phyloP scores from a whole-genome alignment of 1,140 invertebrate genomes.

The Drosophila sp. region DNA sequence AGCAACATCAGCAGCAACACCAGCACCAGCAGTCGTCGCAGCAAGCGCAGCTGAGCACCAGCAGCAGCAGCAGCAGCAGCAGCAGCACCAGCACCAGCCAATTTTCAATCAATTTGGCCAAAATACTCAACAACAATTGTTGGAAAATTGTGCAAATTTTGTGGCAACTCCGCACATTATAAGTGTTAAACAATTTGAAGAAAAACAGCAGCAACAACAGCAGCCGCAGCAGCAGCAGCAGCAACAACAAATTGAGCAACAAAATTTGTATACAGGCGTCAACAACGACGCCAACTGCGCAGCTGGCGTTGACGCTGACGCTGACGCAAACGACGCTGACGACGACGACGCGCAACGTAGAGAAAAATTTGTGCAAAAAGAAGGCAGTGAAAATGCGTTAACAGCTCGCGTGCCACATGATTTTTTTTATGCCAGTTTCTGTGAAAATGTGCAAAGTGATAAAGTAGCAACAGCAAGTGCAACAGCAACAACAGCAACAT shows the following conservation, averaged over 20 bases:
- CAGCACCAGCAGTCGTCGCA: constrained; percentile 67
- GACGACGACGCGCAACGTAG: constrained; percentile 62
- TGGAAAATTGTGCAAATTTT: constrained; percentile 30
- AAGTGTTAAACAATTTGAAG: not conserved
- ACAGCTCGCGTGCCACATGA: constrained; percentile 28
- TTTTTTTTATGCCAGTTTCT: constrained; percentile 21
- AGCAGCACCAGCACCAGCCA: constrained; percentile 34
- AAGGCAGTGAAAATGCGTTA: constrained; percentile 44
- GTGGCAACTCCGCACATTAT: constrained; percentile 15
- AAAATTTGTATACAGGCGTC: constrained; percentile 38
- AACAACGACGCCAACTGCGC: constrained; percentile 19
- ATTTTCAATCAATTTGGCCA: constrained; percentile 10
- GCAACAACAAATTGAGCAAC: constrained; percentile 14
- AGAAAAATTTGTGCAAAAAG: constrained; percentile 77
- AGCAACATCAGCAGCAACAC: constrained; percentile 50
- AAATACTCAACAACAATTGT: constrained; percentile 28
- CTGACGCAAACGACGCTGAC: not conserved
- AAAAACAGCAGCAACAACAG: not conserved
- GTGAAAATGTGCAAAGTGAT: constrained; percentile 73
- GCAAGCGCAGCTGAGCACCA: constrained; percentile 73
- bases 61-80: constrained; percentile 58
- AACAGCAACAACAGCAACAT: constrained; percentile 14
- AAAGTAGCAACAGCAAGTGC: constrained; percentile 8
- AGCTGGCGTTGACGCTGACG: constrained; percentile 20
- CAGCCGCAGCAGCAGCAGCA: constrained; percentile 14